Conservation (phyloP, 2,888 invertebrate genomes). For the Drosophila dives region DNA sequence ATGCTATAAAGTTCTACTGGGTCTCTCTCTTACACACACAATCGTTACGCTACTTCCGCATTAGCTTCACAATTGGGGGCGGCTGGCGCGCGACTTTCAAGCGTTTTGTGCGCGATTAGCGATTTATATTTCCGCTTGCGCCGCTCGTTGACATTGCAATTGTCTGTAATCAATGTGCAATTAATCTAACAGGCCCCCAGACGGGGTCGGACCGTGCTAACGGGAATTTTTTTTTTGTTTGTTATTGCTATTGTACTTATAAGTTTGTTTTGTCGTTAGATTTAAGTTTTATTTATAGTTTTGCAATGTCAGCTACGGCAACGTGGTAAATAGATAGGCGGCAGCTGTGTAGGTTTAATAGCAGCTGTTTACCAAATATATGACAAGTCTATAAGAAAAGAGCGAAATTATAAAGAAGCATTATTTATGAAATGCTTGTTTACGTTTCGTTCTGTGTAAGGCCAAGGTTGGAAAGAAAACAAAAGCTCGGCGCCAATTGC, state of each 20-base stretch:
- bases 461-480: conserved; percentile 77
- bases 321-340: conserved; percentile 26
- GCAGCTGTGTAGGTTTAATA: conserved; percentile 24
- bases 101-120: conserved; percentile 55
- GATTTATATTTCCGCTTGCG: conserved; percentile 67
- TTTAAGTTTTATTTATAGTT: conserved; percentile 66
- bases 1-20: conserved; percentile 3
- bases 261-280: conserved; percentile 47
- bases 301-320: conserved; percentile 63
- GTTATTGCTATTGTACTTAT: conserved; percentile 51
- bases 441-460: conserved; percentile 73
- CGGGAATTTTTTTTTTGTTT: conserved; percentile 44
- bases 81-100: conserved; percentile 48
- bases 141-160: conserved; percentile 73
- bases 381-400: conserved; percentile 43
- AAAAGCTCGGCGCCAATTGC: conserved; percentile 57
- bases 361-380: conserved; percentile 53
- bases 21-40: conserved; percentile 7
- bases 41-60: conserved; percentile 49
- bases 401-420: conserved; percentile 23
- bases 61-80: conserved; percentile 45
- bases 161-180: conserved; percentile 74
- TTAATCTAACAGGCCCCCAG: conserved; percentile 76
- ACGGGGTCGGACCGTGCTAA: conserved; percentile 61
- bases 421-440: conserved; percentile 42